Evolutionary conservation across 2,113 vertebrate genomes (phyloP).

Genomic region (Brachyistius frenatus): DNA sequence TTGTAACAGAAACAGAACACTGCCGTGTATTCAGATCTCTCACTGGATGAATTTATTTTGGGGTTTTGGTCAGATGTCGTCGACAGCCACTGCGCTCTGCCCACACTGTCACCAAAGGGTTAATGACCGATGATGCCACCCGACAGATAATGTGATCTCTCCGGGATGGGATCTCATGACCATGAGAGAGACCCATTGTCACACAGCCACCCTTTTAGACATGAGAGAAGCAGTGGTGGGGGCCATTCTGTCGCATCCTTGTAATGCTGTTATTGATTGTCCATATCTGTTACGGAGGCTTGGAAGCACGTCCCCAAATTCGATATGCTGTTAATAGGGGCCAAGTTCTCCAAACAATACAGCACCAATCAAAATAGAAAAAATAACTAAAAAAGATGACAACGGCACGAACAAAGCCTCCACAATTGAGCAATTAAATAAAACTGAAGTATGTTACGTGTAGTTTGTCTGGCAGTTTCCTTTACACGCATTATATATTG

Average conservation of each 20-base stretch:
- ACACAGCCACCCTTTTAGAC: slow-evolving; percentile 70
- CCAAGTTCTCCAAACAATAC: slow-evolving; percentile 74
- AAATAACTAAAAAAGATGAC: slow-evolving; percentile 68
- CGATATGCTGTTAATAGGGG: slow-evolving; percentile 85
- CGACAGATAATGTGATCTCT: slow-evolving; percentile 68
- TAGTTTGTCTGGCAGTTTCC: slow-evolving; percentile 66
- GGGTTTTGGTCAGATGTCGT: slow-evolving; percentile 24
- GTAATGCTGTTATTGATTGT: slow-evolving; percentile 84
- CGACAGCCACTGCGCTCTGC: background rate
- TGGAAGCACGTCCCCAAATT: slow-evolving; percentile 79
- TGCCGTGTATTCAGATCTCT: background rate
- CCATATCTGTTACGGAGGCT: slow-evolving; percentile 85
- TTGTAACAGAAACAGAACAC: slow-evolving; percentile 48
- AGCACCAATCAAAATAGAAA: slow-evolving; percentile 70
- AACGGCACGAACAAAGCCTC: slow-evolving; percentile 66
- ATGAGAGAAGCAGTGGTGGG: slow-evolving; percentile 45
- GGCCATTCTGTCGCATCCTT: slow-evolving; percentile 75
- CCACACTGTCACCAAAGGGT: slow-evolving; percentile 44
- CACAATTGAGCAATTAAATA: slow-evolving; percentile 68
- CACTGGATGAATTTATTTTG: slow-evolving; percentile 13
- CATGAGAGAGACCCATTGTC: slow-evolving; percentile 69
- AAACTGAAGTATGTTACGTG: slow-evolving; percentile 57
- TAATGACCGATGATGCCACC: slow-evolving; percentile 53
- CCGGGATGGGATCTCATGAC: slow-evolving; percentile 59
- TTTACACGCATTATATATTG: slow-evolving; percentile 54